Conservation (phyloP, 2,888 invertebrate genomes). For the Nesidiocoris tenuis region DNA sequence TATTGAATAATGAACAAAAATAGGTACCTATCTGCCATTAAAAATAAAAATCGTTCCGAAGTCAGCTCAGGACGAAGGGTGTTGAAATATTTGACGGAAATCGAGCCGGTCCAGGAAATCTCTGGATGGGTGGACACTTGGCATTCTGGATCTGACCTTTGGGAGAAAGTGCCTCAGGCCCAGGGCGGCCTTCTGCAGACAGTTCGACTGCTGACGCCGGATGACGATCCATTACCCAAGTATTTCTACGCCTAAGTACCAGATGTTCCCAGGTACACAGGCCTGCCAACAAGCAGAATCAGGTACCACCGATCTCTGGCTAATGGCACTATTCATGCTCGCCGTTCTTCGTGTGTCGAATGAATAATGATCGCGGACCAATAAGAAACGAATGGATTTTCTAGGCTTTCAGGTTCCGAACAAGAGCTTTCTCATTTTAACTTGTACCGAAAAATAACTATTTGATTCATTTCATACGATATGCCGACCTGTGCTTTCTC, state of each 20-base stretch:
- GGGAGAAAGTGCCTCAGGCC: conserved; percentile 11
- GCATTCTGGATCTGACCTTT: conserved; percentile 25
- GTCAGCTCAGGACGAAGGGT: too few species aligned
- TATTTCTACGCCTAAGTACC: background rate
- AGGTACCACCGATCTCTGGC: background rate
- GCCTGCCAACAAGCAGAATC: background rate
- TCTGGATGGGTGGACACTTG: background rate
- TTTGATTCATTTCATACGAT: too few species aligned
- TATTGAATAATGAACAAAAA: too few species aligned
- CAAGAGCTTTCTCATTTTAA: background rate
- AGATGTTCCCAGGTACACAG: background rate
- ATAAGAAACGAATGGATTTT: background rate
- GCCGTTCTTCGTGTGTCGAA: background rate
- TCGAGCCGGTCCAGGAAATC: too few species aligned
- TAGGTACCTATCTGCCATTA: too few species aligned
- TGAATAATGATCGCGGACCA: background rate
- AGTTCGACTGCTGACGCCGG: background rate
- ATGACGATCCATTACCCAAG: background rate
- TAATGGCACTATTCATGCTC: background rate
- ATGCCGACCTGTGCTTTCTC: too few species aligned
- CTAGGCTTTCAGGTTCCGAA: background rate
- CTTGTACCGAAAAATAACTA: too few species aligned
- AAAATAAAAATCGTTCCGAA: too few species aligned
- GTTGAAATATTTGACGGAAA: too few species aligned
- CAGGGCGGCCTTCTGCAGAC: background rate